Percentiles rank a stretch among this genome's conserved stretches.
These are phyloP conservation scores for Gracilinanus agilis DNA, from an alignment of 2,113 vertebrate genomes.

Conservation along the genomic window DNA sequence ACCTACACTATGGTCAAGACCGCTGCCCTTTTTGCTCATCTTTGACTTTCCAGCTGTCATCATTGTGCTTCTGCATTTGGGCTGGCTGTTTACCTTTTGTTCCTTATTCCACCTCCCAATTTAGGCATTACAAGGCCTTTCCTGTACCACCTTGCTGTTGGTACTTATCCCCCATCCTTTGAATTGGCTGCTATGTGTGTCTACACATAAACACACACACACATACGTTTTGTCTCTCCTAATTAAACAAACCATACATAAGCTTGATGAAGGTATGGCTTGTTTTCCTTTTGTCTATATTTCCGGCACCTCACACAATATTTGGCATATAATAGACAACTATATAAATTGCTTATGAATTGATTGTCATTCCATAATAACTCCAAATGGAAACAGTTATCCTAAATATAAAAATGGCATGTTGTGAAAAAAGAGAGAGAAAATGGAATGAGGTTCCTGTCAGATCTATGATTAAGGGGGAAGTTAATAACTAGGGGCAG, in stretches of 20 bases:
- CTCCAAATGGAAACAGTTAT: neutral
- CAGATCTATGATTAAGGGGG: neutral
- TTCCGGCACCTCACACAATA: neutral
- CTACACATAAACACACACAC: no score
- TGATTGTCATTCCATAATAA: neutral
- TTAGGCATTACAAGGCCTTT: neutral
- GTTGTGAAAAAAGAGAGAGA: neutral
- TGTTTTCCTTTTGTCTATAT: neutral
- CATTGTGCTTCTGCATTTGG: neutral
- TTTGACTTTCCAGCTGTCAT: neutral
- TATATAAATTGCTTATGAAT: neutral
- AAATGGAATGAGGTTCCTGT: neutral
- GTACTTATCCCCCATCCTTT: neutral
- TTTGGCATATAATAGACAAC: neutral
- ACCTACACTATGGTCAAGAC: neutral
- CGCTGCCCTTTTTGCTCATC: neutral
- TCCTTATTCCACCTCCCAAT: neutral
- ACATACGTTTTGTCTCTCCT: neutral
- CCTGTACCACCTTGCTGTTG: neutral
- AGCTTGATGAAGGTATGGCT: neutral
- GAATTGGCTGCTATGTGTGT: neutral
- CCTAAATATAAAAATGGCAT: neutral
- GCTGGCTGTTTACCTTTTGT: neutral
- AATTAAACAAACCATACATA: neutral
- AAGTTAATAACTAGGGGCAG: neutral